These are phyloP conservation scores for Polyommatus icarus DNA, from an alignment of 2,888 invertebrate genomes.

Conservation along the genomic window DNA sequence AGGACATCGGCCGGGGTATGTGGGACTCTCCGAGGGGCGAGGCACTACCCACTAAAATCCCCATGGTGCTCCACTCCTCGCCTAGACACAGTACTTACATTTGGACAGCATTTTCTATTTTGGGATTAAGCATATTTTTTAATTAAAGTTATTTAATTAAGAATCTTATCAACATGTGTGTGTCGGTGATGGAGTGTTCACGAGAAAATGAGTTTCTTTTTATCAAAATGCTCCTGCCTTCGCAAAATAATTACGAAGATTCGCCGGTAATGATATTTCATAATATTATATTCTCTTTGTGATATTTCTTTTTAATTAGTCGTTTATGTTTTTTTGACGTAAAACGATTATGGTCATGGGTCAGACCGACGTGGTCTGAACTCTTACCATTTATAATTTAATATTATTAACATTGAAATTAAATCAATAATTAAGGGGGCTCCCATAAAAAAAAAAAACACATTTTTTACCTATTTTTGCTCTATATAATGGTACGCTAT, in stretches of 20 bases:
- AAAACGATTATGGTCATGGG: neutral
- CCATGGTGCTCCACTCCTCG: no score
- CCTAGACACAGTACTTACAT: no score
- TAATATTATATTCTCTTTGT: no score
- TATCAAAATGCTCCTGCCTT: conserved; percentile 51
- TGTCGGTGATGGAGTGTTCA: conserved; percentile 51
- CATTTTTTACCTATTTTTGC: no score
- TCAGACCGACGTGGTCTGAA: no score
- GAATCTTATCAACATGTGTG: conserved; percentile 32
- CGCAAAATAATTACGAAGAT: conserved; percentile 53
- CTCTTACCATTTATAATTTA: neutral
- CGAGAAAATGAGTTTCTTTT: conserved; percentile 68
- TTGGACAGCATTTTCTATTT: neutral
- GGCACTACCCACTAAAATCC: no score
- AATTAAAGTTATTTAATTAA: conserved; percentile 27
- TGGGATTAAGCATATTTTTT: neutral
- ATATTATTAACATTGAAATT: neutral
- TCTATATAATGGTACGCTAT: no score
- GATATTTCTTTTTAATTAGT: conserved; percentile 10
- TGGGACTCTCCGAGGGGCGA: no score
- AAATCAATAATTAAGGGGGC: no score
- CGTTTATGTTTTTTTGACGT: neutral
- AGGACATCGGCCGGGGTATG: no score
- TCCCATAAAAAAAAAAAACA: no score
- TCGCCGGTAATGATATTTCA: conserved; percentile 50